Percentiles rank a stretch among this genome's conserved stretches.
These are phyloP conservation scores for Phoebastria nigripes DNA, from an alignment of 2,797 vertebrate genomes.

Conservation along the genomic window DNA sequence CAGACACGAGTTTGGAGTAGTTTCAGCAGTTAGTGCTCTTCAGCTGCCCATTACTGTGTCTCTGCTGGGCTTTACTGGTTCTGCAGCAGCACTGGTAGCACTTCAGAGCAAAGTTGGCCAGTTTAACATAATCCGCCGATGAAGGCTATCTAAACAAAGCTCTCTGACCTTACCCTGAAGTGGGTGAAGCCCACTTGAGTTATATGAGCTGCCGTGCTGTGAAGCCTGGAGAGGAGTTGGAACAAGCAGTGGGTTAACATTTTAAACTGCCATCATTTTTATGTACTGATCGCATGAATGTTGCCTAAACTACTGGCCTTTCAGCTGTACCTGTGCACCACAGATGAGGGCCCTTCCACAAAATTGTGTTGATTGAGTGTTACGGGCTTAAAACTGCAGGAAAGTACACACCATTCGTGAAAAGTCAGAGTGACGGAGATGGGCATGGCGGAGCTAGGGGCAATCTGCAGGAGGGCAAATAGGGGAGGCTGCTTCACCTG, in stretches of 20 bases:
- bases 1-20: background rate
- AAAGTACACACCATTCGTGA: fast-evolving
- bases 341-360: background rate
- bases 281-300: fast-evolving
- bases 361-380: fast-evolving
- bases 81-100: background rate
- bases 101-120: background rate
- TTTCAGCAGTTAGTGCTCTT: background rate
- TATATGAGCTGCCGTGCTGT: background rate
- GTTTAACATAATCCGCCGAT: fast-evolving
- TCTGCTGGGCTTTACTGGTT: background rate
- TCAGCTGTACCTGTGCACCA: background rate
- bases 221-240: background rate
- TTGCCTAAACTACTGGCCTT: background rate
- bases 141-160: background rate
- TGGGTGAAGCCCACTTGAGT: background rate
- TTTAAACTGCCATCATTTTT: background rate
- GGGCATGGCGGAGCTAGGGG: background rate
- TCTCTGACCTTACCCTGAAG: background rate
- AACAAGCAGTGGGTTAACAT: background rate
- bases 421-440: fast-evolving
- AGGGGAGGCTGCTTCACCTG: no score
- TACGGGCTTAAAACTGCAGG: background rate
- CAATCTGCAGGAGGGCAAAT: background rate
- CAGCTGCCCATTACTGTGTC: background rate